phyloP scores from a whole-genome alignment of 2,113 vertebrate species.

The Neodontobutis hainanensis region DNA sequence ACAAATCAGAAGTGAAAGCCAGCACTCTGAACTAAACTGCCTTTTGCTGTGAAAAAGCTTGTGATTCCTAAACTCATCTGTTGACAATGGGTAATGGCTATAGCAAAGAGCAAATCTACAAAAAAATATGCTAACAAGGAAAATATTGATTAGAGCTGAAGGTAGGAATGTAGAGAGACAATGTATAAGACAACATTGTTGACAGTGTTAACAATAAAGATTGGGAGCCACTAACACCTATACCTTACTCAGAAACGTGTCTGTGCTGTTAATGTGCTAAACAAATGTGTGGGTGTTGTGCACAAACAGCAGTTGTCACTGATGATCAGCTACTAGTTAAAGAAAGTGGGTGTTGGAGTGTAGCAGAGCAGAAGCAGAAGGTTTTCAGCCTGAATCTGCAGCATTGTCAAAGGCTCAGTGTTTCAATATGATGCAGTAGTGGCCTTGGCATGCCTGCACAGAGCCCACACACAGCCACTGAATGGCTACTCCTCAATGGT shows the following conservation, averaged over 20 bases:
- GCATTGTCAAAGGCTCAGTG: conserved; percentile 18
- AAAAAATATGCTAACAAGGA: conserved; percentile 1
- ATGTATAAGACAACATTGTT: background rate
- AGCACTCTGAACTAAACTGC: conserved; percentile 3
- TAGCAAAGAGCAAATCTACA: conserved; percentile 2
- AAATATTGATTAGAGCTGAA: conserved; percentile 6
- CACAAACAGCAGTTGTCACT: conserved; percentile 2
- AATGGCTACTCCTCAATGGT: conserved; percentile 32
- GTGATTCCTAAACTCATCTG: background rate
- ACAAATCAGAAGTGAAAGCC: conserved; percentile 22
- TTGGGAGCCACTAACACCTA: conserved; percentile 7
- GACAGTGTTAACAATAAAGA: conserved; percentile 1
- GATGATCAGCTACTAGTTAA: background rate
- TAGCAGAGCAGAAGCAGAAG: conserved; percentile 6
- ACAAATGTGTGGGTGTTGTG: conserved; percentile 41
- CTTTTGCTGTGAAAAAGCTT: conserved; percentile 11
- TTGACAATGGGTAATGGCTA: background rate
- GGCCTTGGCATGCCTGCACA: conserved; percentile 54
- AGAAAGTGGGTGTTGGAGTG: background rate
- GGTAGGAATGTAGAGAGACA: background rate
- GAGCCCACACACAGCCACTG: conserved; percentile 42
- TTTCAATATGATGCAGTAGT: conserved; percentile 33
- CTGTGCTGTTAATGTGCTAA: conserved; percentile 46
- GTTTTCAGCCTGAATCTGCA: conserved; percentile 31
- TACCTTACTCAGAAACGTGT: conserved; percentile 26